Conservation (phyloP, 2,888 invertebrate species). For the Dorcus parallelipipedus region DNA sequence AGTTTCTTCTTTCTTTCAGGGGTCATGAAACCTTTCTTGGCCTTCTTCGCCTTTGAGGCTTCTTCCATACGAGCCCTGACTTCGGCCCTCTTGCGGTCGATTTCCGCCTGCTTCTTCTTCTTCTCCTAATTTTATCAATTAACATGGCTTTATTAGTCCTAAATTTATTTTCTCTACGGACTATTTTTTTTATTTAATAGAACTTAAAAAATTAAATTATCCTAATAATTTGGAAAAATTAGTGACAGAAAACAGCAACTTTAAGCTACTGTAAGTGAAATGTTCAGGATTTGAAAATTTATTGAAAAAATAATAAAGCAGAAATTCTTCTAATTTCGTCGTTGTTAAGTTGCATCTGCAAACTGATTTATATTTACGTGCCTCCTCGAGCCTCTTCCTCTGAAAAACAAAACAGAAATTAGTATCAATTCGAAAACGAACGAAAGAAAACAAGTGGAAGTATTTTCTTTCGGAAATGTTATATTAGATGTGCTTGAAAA, state of each 20-base stretch:
- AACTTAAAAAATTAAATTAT: not conserved
- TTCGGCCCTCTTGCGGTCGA: conserved; percentile 98
- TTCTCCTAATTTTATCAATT: conserved; percentile 67
- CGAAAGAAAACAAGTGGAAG: no score
- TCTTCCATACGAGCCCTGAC: conserved; percentile 98
- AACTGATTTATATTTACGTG: conserved; percentile 51
- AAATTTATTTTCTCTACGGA: no score
- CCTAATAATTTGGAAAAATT: not conserved
- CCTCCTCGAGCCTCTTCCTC: conserved; percentile 79
- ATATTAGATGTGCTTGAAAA: no score
- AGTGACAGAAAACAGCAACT: not conserved
- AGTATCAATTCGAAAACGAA: conserved; percentile 22
- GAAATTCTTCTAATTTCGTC: no score
- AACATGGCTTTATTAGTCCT: not conserved
- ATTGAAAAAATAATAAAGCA: no score
- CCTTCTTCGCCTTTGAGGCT: conserved; percentile 97
- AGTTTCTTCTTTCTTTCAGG: conserved; percentile 99
- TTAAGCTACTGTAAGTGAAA: no score
- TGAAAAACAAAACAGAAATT: conserved; percentile 55
- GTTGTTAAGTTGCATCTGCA: not conserved
- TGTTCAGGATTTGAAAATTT: no score
- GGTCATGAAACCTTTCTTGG: conserved; percentile 99
- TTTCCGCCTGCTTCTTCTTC: conserved; percentile 96
- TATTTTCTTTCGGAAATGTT: no score
- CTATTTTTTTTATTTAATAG: no score